These are phyloP conservation scores for Heliopora coerulea DNA, from an alignment of 92 coral and sea anemone species.

Conservation along the genomic window DNA sequence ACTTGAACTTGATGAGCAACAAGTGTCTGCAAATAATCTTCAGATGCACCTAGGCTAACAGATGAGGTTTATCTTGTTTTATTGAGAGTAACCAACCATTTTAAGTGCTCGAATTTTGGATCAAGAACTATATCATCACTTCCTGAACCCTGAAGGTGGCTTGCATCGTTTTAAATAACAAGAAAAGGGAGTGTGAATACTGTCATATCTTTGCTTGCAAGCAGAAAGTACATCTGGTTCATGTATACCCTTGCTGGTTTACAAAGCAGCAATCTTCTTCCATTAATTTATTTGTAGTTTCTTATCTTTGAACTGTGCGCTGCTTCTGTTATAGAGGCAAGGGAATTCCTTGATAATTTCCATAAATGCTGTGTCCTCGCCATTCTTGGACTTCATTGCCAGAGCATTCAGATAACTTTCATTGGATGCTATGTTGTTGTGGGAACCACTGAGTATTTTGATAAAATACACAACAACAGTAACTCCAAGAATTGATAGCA, in stretches of 20 bases:
- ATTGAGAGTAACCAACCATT: conserved; percentile 42
- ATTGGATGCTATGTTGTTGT: too few relatives aligned
- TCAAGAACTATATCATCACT: conserved; percentile 42
- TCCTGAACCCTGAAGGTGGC: conserved; percentile 32
- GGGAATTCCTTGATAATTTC: conserved; percentile 39
- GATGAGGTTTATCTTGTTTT: conserved; percentile 43
- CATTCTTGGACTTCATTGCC: too few relatives aligned
- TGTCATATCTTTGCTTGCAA: conserved; percentile 30
- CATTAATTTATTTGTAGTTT: conserved; percentile 26
- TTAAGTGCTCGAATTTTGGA: conserved; percentile 47
- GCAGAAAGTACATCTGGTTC: not conserved
- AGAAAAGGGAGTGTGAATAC: conserved; percentile 40
- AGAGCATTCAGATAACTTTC: too few relatives aligned
- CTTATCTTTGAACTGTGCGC: conserved; percentile 40
- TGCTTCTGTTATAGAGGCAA: conserved; percentile 24
- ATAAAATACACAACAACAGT: too few relatives aligned
- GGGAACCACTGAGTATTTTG: too few relatives aligned
- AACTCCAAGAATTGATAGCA: too few relatives aligned
- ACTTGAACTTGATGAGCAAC: too few relatives aligned
- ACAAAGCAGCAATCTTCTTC: conserved; percentile 19
- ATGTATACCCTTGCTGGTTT: not conserved
- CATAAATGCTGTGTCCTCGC: conserved; percentile 41
- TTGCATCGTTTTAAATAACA: conserved; percentile 15
- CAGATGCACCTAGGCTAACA: conserved; percentile 9
- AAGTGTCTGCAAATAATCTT: too few relatives aligned